Conservation (phyloP, 2,113 vertebrate species). For the Anhinga rufa region DNA sequence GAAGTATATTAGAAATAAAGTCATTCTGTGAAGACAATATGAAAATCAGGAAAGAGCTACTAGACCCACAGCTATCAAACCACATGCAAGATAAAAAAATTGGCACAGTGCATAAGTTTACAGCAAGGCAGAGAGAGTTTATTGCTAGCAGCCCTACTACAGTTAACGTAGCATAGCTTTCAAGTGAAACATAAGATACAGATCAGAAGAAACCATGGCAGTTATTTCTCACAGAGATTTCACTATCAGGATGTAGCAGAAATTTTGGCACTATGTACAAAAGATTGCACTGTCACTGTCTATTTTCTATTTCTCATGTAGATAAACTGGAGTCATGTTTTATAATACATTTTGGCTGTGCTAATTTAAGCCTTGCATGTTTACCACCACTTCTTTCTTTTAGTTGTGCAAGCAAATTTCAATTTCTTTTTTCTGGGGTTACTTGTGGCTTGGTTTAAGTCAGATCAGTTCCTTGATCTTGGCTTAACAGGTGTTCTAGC, state of each 20-base stretch:
- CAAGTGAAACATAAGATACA: not conserved
- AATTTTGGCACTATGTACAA: not conserved
- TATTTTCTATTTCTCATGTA: not conserved
- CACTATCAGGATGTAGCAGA: not conserved
- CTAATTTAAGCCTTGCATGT: not conserved
- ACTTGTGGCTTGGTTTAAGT: not conserved
- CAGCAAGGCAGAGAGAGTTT: not conserved
- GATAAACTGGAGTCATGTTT: not conserved
- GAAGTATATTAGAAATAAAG: not conserved
- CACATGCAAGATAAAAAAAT: not conserved
- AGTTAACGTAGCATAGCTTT: not conserved
- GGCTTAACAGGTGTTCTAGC: not conserved
- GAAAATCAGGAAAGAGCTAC: not conserved
- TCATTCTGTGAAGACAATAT: not conserved
- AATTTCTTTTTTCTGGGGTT: not conserved
- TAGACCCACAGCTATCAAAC: not conserved
- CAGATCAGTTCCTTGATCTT: not conserved
- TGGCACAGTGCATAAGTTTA: not conserved
- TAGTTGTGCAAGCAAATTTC: not conserved
- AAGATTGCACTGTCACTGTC: not conserved
- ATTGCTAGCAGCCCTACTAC: not conserved
- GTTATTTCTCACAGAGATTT: not conserved
- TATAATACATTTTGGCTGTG: not conserved
- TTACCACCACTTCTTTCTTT: not conserved
- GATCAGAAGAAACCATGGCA: not conserved